phyloP scores from a whole-genome alignment of 2,888 invertebrate species.

The Orthosia gracilis region DNA sequence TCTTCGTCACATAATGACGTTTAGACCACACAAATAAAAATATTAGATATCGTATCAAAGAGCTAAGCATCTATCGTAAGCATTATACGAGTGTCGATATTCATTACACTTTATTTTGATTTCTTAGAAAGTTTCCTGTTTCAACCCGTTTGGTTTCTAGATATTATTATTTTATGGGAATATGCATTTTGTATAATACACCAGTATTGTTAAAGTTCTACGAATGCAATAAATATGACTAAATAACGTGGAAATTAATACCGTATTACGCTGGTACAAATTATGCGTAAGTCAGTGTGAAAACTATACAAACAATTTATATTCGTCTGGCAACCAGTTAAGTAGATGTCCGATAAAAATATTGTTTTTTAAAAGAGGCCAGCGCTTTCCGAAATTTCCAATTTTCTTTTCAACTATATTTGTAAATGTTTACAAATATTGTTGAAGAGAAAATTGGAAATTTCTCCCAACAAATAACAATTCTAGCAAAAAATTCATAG shows the following conservation, averaged over 20 bases:
- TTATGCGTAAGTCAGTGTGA: conserved; percentile 48
- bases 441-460: too few relatives aligned
- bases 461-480: conserved; percentile 23
- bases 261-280: conserved; percentile 22
- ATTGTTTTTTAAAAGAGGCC: not conserved
- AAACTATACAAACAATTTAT: conserved; percentile 10
- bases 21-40: conserved; percentile 87
- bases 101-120: conserved; percentile 69
- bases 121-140: conserved; percentile 60
- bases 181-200: conserved; percentile 53
- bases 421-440: too few relatives aligned
- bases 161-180: conserved; percentile 57
- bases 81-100: conserved; percentile 67
- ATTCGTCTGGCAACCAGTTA: not conserved
- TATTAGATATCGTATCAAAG: conserved; percentile 76
- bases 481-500: conserved; percentile 39
- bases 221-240: conserved; percentile 70
- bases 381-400: not conserved
- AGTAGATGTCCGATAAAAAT: not conserved
- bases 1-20: conserved; percentile 82
- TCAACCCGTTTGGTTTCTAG: conserved; percentile 53
- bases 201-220: conserved; percentile 65
- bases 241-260: conserved; percentile 35
- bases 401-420: conserved; percentile 21
- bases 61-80: conserved; percentile 69